Base-by-base conservation (phyloP, 2,113 vertebrate species). In the Camelus bactrianus region DNA sequence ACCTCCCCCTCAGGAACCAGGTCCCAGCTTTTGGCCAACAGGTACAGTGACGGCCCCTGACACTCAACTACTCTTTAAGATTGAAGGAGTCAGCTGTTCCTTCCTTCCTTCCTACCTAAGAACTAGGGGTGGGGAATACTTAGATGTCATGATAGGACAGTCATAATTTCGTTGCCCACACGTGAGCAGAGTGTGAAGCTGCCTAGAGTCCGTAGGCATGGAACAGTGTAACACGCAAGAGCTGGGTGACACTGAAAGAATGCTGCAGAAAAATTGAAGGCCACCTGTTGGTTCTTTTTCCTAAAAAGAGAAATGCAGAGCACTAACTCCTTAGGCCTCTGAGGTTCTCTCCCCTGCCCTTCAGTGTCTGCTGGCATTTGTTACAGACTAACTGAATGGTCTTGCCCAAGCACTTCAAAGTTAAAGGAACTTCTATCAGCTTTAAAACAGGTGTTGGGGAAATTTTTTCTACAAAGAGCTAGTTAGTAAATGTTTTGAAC, bases 1-100 rank as follows among this genome's bases (percentile, higher is more conserved):
- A 99, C 99, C 56, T 99, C 99, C 28, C 99, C 99, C 75, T 99
- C 99, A 14, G 99, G 99, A 98, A 99, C 99, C 93, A 99, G 99
- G 97, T 99, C 99, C 77, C 99, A 99, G 98, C 99, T 99, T 82
- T 98, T 99, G 56, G 99, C 99, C 96, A 99, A 99, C 99, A 99
- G 99, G 99, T 99, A 99, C 3, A 26, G 76, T 96, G 91, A 73
- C 60, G 73, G n/a, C 32, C 10, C 60, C 76, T 87, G 62, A 60
- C 15, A 54, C 90, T n/a, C 77, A 58, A 14, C 62, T 2, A 0
- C 77, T 54, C 24, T 42, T 58, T 28, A 58, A 48, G 20, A 73
- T 11, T 0, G 54, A 92, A 65, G 38, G n/a, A 56, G 58, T 38
- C 28, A 35, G 2, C 13, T 14, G 17, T 35, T 95, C 22, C 32